Evolutionary conservation across 2,113 vertebrate species (phyloP), one percentile per base, ranked within the genome.

Genomic region (Haliaeetus leucogaster): DNA sequence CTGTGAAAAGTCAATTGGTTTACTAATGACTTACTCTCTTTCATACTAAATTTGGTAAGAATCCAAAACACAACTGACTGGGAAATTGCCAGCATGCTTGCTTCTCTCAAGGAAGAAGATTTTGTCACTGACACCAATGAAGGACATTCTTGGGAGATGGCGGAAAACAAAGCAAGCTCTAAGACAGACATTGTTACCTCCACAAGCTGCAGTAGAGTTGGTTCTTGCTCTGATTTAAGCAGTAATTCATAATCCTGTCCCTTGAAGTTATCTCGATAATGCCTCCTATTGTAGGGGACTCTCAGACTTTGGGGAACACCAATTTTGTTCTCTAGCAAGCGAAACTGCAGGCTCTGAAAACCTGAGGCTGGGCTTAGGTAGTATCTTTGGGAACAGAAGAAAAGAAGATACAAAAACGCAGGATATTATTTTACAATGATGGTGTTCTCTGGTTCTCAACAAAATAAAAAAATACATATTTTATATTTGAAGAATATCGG

Each of bases 311-410:
- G 99, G 3, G 98, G 98, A 68, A 99, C 98, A 9, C 99, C 99
- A 30, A 99, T 99, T 97, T 99, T 99, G 97, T 99, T 99, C 94
- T 99, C 99, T 52, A 99, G 72, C 34, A 99, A 95, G 34, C 99
- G 99, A 86, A 99, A 99, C 92, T 99, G 99, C 74, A 99, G 97
- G 78, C 99, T 99, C 95, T 99, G 99, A 95, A 99, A 99, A 72
- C 99, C 99, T 8, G 99, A 99, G 25, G 99, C 99, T 29, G 99
- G 98, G 62, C 98, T 94, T 77, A 99, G 96, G 94, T 99, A 98
- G 59, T 99, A 99, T 95, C 99, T 99, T 90, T 79, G 53, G 55
- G 77, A 95, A 96, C 4, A 91, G 55, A 85, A 61, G 26, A 61
- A 84, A 61, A 86, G 27, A 76, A 30, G 14, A 67, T 40, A 65